Conservation (phyloP, 2,797 vertebrate genomes). For the Leptatherina wallacei region DNA sequence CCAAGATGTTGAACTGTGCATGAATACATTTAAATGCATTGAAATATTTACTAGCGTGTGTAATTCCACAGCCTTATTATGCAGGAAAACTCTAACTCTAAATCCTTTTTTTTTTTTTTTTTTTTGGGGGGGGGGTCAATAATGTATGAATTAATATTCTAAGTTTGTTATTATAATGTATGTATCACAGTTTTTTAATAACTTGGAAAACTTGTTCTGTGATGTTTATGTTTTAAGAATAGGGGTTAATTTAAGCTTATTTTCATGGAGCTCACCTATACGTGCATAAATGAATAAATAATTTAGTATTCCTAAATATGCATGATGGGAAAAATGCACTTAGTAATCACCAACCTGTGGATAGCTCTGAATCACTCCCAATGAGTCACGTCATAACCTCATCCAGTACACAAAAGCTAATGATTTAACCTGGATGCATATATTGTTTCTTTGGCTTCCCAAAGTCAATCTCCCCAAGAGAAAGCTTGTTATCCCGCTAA, state of each 20-base stretch:
- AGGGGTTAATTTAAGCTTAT: constrained; percentile 43
- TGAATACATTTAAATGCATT: constrained; percentile 77
- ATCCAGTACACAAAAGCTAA: constrained; percentile 63
- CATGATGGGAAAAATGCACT: constrained; percentile 53
- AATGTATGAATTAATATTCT: constrained; percentile 35
- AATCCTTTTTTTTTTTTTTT: background rate
- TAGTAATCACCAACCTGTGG: constrained; percentile 54
- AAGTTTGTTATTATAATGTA: constrained; percentile 48
- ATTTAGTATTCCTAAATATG: constrained; percentile 62
- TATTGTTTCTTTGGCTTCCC: constrained; percentile 40
- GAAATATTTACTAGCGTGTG: constrained; percentile 63
- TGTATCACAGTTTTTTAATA: constrained; percentile 43
- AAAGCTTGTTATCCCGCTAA: constrained; percentile 65
- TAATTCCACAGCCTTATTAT: constrained; percentile 58
- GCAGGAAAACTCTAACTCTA: constrained; percentile 13
- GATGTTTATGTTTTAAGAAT: constrained; percentile 50
- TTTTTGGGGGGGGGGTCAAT: background rate
- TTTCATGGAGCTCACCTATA: constrained; percentile 48
- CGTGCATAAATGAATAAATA: constrained; percentile 69
- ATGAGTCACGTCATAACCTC: constrained; percentile 45
- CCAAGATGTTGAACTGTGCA: constrained; percentile 54
- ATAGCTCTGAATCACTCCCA: constrained; percentile 34
- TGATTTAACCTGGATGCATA: constrained; percentile 67
- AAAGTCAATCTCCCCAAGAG: constrained; percentile 41
- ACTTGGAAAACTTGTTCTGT: constrained; percentile 28